Evolutionary conservation across 2,113 vertebrate genomes (phyloP), one percentile per base, ranked within the genome.

Genomic region (Pterophyllum scalare): DNA sequence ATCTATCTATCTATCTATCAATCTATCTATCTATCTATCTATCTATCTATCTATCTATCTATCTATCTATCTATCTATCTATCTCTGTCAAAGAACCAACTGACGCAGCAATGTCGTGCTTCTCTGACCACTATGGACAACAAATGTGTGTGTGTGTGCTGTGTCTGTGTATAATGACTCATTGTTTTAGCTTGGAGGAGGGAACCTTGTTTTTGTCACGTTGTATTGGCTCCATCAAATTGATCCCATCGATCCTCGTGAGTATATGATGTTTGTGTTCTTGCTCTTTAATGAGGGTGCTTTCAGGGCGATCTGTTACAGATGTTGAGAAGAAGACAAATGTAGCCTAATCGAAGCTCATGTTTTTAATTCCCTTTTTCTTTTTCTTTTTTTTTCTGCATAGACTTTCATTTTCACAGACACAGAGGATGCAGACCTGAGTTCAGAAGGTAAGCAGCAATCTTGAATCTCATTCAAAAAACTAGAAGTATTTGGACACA

Each of bases 401-500:
- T 28, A 96, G 96, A 96, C 96, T 0, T 96, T 92, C 83, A 96
- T 96, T 78, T 96, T 96, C 80, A 96, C 95, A 0, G 96, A 96
- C 83, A 65, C 56, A 5, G 87, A 89, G 70, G 94, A 95, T 52
- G 85, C 84, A 12, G 91, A 93, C 11, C 75, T 93, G 7, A 79
- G 17, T 15, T 94, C 92, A 35, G 59, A 87, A 84, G 96, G 96
- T 96, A 62, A 56, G 75, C 12, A 56, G 26, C 40, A 6, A 35
- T 17, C 7, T 14, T 33, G 2, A 26, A 58, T 56, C n/a, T 49
- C 11, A 77, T 76, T 46, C n/a, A 3, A 6, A 13, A 40, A 83
- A 19, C 49, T 2, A 52, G 19, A 52, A 19, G 43, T 64, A 40
- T 54, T 19, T 72, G 46, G 4, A 17, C 1, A 19, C 1, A 72